Evolutionary conservation across 2,888 invertebrate genomes (phyloP).

Genomic region (Cerastis rubricosa): DNA sequence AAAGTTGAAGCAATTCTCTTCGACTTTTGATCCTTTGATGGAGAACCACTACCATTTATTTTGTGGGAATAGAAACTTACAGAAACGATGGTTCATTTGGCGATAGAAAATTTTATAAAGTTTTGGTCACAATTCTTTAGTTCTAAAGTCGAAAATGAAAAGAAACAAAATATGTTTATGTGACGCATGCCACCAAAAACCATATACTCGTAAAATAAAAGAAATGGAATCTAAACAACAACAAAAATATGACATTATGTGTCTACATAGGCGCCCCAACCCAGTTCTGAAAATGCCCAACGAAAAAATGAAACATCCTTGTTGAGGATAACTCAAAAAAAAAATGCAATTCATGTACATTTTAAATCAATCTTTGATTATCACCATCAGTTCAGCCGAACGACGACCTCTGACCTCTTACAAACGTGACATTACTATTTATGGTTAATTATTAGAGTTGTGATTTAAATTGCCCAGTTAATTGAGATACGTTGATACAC

Average conservation of each 20-base stretch:
- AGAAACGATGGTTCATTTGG: not conserved
- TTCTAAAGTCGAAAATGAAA: not conserved
- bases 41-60: conserved; percentile 8
- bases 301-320: not conserved
- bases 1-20: conserved; percentile 7
- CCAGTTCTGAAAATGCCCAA: too few species aligned
- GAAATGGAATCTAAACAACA: too few species aligned
- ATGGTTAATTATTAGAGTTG: too few species aligned
- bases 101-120: too few species aligned
- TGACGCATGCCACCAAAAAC: too few species aligned
- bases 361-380: not conserved
- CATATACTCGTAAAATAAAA: too few species aligned
- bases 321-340: not conserved
- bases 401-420: not conserved
- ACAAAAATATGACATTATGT: too few species aligned
- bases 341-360: not conserved
- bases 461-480: too few species aligned
- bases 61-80: not conserved
- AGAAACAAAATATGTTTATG: too few species aligned
- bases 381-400: not conserved
- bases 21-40: conserved; percentile 25
- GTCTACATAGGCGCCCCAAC: too few species aligned
- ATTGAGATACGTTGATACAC: too few species aligned
- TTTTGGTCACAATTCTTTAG: not conserved
- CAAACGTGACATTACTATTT: not conserved